phyloP scores from a whole-genome alignment of 2,797 vertebrate species.

The Propithecus deckenii region DNA sequence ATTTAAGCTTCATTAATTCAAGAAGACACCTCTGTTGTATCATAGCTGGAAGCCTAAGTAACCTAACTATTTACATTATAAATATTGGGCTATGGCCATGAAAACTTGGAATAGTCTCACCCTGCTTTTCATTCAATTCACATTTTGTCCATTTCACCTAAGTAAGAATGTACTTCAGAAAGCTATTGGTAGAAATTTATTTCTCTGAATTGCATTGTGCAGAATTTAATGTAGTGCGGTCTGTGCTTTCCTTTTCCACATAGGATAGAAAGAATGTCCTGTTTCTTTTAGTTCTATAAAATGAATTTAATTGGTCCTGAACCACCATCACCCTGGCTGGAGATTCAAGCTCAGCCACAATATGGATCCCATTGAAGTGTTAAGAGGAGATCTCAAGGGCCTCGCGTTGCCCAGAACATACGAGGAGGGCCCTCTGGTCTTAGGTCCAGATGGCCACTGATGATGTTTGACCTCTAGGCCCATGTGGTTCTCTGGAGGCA shows the following conservation, averaged over 20 bases:
- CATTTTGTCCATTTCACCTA: neutral
- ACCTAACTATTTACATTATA: neutral
- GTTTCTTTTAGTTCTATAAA: neutral
- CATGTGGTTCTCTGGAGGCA: neutral
- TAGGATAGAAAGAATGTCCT: neutral
- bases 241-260: neutral
- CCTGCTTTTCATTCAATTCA: slow-evolving; percentile 19
- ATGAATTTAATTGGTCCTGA: neutral
- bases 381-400: neutral
- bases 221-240: neutral
- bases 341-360: neutral
- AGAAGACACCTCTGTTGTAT: neutral
- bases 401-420: neutral
- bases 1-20: neutral
- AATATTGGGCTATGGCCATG: neutral
- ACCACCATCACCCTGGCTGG: neutral
- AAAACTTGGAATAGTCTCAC: neutral
- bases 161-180: neutral
- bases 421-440: neutral
- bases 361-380: neutral
- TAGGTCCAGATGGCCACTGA: neutral
- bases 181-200: neutral
- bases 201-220: neutral
- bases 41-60: neutral
- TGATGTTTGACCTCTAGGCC: neutral